phyloP scores from a whole-genome alignment of 2,113 vertebrate genomes.

The Apodemus speciosus region DNA sequence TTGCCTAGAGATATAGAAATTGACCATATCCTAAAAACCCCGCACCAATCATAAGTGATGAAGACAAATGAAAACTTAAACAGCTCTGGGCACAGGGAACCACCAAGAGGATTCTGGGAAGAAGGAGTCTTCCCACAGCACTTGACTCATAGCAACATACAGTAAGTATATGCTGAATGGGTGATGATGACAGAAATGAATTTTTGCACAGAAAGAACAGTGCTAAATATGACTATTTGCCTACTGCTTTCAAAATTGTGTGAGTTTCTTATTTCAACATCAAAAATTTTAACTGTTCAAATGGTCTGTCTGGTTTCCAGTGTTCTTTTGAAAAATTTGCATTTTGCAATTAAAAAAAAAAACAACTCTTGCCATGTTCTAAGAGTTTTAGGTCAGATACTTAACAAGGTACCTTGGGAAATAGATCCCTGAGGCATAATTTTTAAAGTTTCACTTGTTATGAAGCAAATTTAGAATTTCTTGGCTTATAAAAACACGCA shows the following conservation, averaged over 20 bases:
- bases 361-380: background rate
- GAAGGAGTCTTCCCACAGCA: background rate
- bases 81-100: background rate
- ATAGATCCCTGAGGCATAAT: conserved; percentile 44
- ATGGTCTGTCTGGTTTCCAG: conserved; percentile 39
- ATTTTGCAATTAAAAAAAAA: conserved; percentile 62
- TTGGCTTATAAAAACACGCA: background rate
- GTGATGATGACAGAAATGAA: background rate
- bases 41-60: background rate
- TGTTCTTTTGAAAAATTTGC: conserved; percentile 61
- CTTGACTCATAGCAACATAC: background rate
- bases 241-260: background rate
- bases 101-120: background rate
- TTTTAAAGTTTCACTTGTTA: conserved; percentile 39
- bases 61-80: background rate
- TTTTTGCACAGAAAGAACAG: background rate
- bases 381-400: conserved; percentile 47
- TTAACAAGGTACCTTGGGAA: conserved; percentile 1
- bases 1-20: conserved; percentile 24
- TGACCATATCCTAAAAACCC: background rate
- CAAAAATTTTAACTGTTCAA: conserved; percentile 24
- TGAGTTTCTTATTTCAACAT: background rate
- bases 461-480: conserved; percentile 40
- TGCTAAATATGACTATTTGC: background rate
- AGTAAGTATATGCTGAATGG: background rate